Evolutionary conservation across 2,113 vertebrate species (phyloP).

Genomic region (Phodopus roborovskii): DNA sequence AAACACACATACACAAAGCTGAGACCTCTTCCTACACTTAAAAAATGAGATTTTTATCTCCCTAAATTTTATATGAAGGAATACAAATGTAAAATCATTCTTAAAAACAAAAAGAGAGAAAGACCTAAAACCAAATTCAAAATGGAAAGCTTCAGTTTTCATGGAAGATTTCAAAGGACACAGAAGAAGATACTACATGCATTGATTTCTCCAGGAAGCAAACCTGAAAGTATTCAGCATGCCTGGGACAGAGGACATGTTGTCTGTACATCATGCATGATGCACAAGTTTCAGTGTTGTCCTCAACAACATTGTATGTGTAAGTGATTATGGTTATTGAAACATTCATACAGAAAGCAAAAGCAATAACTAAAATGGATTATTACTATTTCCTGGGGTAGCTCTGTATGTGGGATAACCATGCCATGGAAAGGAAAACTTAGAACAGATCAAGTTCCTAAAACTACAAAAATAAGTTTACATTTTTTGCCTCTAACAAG

Average conservation of each 20-base stretch:
- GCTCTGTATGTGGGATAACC: not conserved
- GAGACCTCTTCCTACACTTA: not conserved
- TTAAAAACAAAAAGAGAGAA: not conserved
- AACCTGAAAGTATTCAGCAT: not conserved
- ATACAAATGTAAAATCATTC: conserved; percentile 21
- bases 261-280: not conserved
- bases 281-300: not conserved
- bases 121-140: not conserved
- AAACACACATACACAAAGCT: not conserved
- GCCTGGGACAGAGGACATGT: not conserved
- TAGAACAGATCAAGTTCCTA: not conserved
- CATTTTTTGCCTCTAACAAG: not conserved
- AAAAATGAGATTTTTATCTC: conserved; percentile 6
- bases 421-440: not conserved
- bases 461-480: not conserved
- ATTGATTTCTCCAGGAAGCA: not conserved
- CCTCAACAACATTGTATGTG: not conserved
- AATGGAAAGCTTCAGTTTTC: conserved; percentile 32
- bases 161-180: conserved; percentile 19
- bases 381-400: not conserved
- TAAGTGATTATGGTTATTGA: not conserved
- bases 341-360: not conserved
- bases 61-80: not conserved
- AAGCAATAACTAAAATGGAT: not conserved
- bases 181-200: not conserved